Evolutionary conservation across 1,140 invertebrate genomes (phyloP), one percentile per base, ranked within the genome.

Genomic region (Fopius arisanus): DNA sequence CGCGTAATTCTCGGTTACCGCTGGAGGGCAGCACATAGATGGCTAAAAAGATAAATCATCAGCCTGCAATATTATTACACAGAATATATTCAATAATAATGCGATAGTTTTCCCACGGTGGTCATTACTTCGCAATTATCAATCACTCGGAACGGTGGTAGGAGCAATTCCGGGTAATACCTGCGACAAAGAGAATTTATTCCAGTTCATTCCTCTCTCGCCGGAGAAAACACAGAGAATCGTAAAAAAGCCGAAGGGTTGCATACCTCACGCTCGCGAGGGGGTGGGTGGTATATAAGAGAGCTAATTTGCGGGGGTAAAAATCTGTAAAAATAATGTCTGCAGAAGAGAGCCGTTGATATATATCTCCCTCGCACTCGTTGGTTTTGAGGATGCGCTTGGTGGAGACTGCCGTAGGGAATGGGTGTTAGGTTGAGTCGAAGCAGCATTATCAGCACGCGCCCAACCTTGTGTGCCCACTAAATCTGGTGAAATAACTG

Each of bases 391-490:
- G 54, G 23, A 59, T 59, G 43, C 43, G 54, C 54, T 59, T 23
- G 9, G 19, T 23, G 23, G 23, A 28, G 19, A 59, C 54, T 23
- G 7, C 62, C 21, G 33, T 37, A 28, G 54, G 48, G 31, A 31
- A 65, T 48, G 21, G 65, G 70, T 19, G 48, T 26, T 51, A 54
- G 54, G 62, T 62, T 71, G 70, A 75, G 73, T 76, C 67, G 78
- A 83, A 80, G 83, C 76, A 72, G 85, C 81, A 85, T 86, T 87
- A 86, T 87, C 86, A 87, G 85, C 86, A 84, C 83, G 81, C 82
- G 79, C 80, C 70, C 70, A 65, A 51, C 82, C 80, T 83, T 87
- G 86, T 87, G 83, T 87, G 79, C 85, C 81, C 73, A 87, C 82
- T 87, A 88, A 87, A 87, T 87, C 82, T 85, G 79, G 80, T 68